Evolutionary conservation across 2,888 invertebrate species (phyloP), one percentile per base, ranked within the genome.

Genomic region (Cephalotes varians): DNA sequence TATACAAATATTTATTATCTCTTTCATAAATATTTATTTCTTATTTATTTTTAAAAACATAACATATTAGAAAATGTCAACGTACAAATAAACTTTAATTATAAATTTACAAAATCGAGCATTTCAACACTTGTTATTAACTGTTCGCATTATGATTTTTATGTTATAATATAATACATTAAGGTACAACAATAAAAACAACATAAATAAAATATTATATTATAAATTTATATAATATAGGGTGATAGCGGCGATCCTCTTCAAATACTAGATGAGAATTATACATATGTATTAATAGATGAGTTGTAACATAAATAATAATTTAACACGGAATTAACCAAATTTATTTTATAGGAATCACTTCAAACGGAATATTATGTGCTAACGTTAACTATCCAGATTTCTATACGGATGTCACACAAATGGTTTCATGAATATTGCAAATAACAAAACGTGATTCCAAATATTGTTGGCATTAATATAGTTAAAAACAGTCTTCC

Each of bases 221-320:
- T 69, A 25, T 18, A 85, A 58, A 56, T 5, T 56, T 51, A 60
- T n/a, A 25, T 47, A 9, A 49, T 28, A 25, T 56, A 91, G 88
- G 91, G 91, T 31, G 90, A 91, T 71, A 91, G 91, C 34, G 90
- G 90, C 18, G 90, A 90, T 15, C 92, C 91, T 25, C 87, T 91
- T 64, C 90, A 90, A 56, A 65, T 90, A 47, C 21, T 85, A 28
- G 87, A 88, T 31, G 65, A 79, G 1, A 69, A 82, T 71, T 60
- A 83, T 25, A 86, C 81, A 81, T 85, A 85, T 79, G 86, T 90
- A 54, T 72, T 91, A 15, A 89, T 91, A 62, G 88, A 88, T 86
- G 54, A 82, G 71, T 77, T 64, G 1, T 34, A 44, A 49, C 5
- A 28, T 76, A 5, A 31, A 34, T 37, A 15, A 47, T 51, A 54